Evolutionary conservation across 1,140 invertebrate species (phyloP), one percentile per base, ranked within the genome.

Genomic region (Prorops nasuta): DNA sequence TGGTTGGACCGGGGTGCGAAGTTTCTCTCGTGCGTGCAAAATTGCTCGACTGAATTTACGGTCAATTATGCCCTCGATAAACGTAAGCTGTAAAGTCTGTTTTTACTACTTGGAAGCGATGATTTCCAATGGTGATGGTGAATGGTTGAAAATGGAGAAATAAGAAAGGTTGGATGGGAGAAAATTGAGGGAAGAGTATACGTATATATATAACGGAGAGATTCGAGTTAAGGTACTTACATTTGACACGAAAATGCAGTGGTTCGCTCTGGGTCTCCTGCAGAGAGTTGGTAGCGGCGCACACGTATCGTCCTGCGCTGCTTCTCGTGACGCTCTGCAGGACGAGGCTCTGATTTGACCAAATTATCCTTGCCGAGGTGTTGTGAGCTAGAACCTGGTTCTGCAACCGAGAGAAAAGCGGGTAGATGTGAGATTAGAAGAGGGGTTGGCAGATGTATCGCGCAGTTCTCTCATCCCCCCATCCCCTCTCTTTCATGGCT

Each of bases 331-430:
- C 81, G 59, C 79, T 82, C 62, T 86, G 84, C 40, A 86, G 74
- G 10, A 85, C 83, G 34, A 86, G 72, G 54, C 81, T 84, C 60
- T 85, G 83, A 71, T 85, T 84, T 50, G 81, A 84, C 58, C 83
- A 76, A 54, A 86, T 85, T 39, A 85, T 78, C 44, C 84, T 81
- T 8, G 81, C 80, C n/a, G 82, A 80, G 22, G 80, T 78, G 66
- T 85, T 86, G 55, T 86, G 83, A 44, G 79, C 78, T 46, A 87
- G 58, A 44, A 81, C 65, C 34, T 75, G 69, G 18, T 78, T 80
- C 83, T 84, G 74, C 10, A 74, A 72, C 44, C 63, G 41, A 66
- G 39, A 64, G 57, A 57, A 51, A 57, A 34, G 19, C 17, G 34
- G 14, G 24, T 28, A 28, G 4, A 28, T 28, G 10, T 35, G 15